These are phyloP conservation scores for Alosa alosa DNA, from an alignment of 2,113 vertebrate genomes.

Conservation along the genomic window DNA sequence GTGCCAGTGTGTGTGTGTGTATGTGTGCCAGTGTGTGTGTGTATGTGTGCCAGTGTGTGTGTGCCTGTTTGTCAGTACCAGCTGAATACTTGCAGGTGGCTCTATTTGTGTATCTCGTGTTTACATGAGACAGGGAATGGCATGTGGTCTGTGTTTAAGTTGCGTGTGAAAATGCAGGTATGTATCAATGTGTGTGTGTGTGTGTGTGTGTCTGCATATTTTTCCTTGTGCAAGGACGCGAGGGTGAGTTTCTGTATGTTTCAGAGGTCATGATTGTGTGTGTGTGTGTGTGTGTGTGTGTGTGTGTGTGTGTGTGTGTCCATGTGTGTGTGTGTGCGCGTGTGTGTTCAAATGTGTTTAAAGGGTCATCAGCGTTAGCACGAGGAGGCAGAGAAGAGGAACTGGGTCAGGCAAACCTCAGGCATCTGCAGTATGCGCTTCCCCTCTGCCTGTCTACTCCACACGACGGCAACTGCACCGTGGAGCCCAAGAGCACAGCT, in stretches of 20 bases:
- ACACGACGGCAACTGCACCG: constrained; percentile 35
- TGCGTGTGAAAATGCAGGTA: neutral
- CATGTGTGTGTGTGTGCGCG: no score
- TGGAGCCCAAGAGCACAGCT: neutral
- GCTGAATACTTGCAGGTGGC: neutral
- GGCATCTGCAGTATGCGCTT: constrained; percentile 65
- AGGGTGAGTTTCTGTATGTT: no score
- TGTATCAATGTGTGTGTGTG: neutral
- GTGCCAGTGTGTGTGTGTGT: no score
- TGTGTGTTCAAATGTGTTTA: neutral
- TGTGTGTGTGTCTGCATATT: no score
- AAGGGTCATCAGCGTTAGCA: constrained; percentile 41
- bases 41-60: neutral
- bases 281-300: no score
- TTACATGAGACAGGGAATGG: neutral
- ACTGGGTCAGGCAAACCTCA: constrained; percentile 65
- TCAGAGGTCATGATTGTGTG: no score
- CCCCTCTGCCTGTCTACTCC: constrained; percentile 16
- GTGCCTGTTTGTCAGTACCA: constrained; percentile 15
- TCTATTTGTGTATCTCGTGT: neutral
- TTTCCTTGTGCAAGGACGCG: no score
- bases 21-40: no score
- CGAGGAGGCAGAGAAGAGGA: constrained; percentile 37
- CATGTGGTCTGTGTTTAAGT: neutral
- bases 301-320: no score